A percentile compares a stretch with the other conserved stretches of the same genome.
These are phyloP conservation scores for Drosophila oshimai DNA, from an alignment of 1,140 invertebrate genomes.

Conservation along the genomic window DNA sequence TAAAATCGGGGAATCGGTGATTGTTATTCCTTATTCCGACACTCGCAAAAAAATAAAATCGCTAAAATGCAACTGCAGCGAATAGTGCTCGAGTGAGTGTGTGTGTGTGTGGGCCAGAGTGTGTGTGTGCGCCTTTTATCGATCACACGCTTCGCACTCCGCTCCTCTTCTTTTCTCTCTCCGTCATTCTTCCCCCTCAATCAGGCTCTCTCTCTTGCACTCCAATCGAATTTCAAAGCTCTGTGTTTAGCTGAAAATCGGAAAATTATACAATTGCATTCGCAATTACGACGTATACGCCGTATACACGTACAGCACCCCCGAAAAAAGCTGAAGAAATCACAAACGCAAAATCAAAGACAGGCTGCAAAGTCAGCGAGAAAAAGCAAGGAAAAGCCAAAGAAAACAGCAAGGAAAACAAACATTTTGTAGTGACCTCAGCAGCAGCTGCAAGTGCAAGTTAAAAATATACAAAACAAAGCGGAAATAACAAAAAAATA, in stretches of 20 bases:
- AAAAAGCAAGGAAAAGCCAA: slow-evolving; percentile 3
- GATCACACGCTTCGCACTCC: slow-evolving; percentile 58
- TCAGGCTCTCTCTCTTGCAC: not conserved
- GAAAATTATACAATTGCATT: slow-evolving; percentile 76
- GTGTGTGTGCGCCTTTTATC: slow-evolving; percentile 50
- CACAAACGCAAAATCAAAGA: slow-evolving; percentile 41
- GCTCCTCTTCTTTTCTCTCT: slow-evolving; percentile 6
- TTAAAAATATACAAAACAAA: slow-evolving; percentile 44
- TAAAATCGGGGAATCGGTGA: slow-evolving; percentile 25
- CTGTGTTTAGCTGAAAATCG: slow-evolving; percentile 42
- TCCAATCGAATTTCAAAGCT: slow-evolving; percentile 61
- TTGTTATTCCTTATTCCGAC: slow-evolving; percentile 20
- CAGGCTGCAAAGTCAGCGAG: slow-evolving; percentile 18
- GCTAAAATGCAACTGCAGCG: slow-evolving; percentile 39
- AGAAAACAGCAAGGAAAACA: slow-evolving; percentile 27
- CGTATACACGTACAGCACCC: slow-evolving; percentile 63
- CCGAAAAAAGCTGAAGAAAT: slow-evolving; percentile 48
- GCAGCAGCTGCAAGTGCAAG: slow-evolving; percentile 43
- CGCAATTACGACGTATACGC: slow-evolving; percentile 31
- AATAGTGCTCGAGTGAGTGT: slow-evolving; percentile 29
- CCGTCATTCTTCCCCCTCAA: not conserved
- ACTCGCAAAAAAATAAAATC: slow-evolving; percentile 1
- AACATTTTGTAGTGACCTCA: slow-evolving; percentile 44
- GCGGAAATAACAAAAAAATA: slow-evolving; percentile 15
- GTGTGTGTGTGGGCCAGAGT: slow-evolving; percentile 23